phyloP scores from a whole-genome alignment of 2,888 invertebrate species.

The Osmoderma eremita region DNA sequence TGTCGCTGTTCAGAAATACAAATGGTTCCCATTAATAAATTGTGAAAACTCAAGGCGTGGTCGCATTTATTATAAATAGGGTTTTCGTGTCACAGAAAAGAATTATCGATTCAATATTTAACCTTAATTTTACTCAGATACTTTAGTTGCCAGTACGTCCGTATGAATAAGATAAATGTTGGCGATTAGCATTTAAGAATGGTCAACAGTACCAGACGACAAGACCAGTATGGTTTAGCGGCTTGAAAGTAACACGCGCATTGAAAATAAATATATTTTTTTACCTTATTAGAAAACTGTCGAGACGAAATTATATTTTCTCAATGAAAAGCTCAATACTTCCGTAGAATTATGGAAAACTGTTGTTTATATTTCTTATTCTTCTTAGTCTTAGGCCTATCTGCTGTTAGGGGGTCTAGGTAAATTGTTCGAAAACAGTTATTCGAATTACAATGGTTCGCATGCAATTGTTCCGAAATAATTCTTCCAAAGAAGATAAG shows the following conservation, averaged over 20 bases:
- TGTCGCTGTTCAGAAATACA: constrained; percentile 3
- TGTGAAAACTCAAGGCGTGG: constrained; percentile 15
- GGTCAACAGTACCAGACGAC: constrained; percentile 1
- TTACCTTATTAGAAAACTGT: neutral
- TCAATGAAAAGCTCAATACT: too few relatives aligned
- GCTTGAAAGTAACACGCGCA: neutral
- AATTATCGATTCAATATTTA: constrained; percentile 29
- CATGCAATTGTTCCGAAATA: neutral
- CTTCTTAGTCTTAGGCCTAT: too few relatives aligned
- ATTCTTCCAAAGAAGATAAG: neutral
- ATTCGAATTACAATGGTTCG: neutral
- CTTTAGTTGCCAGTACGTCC: constrained; percentile 2
- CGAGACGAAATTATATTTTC: too few relatives aligned
- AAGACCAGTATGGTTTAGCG: neutral
- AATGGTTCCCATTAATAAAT: constrained; percentile 8
- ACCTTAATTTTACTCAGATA: constrained; percentile 32
- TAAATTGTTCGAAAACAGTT: neutral
- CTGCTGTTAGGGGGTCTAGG: too few relatives aligned
- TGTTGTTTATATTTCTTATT: too few relatives aligned
- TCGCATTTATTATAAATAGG: constrained; percentile 28
- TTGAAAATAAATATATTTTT: constrained; percentile 3
- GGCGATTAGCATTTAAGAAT: constrained; percentile 20
- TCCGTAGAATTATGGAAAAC: too few relatives aligned
- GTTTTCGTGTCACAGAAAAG: constrained; percentile 29
- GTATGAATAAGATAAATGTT: constrained; percentile 20